Conservation (phyloP, 35 echinoderm and acorn worm genomes). For the Apostichopus parvimensis region DNA sequence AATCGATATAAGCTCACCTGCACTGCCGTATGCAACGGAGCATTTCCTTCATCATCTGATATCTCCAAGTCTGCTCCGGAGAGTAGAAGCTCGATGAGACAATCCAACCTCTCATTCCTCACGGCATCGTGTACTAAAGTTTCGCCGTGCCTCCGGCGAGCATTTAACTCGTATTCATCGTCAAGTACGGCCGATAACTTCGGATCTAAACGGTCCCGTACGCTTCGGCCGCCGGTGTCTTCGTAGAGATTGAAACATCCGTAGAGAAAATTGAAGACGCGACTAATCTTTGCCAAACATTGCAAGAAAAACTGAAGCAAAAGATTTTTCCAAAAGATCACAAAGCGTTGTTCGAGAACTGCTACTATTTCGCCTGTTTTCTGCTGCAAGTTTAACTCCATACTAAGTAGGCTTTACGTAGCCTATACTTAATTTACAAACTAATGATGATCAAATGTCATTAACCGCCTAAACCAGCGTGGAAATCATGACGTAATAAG, state of each 20-base stretch:
- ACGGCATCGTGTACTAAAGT: conserved; percentile 14
- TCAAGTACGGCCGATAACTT: neutral
- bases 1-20: neutral
- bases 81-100: conserved; percentile 7
- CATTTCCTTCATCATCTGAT: conserved; percentile 4
- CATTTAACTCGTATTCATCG: conserved; percentile 26
- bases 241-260: neutral
- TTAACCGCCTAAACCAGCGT: no score
- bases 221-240: neutral
- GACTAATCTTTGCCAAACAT: neutral
- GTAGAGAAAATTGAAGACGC: conserved; percentile 9
- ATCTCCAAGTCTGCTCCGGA: conserved; percentile 14
- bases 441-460: no score
- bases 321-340: neutral
- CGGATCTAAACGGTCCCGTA: neutral
- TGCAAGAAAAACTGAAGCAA: neutral
- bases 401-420: no score
- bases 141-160: neutral
- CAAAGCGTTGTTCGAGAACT: neutral
- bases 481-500: no score
- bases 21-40: conserved; percentile 5
- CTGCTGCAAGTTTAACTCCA: no score
- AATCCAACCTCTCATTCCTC: neutral
- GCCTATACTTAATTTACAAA: no score
- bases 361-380: neutral